Conservation (phyloP, 2,113 vertebrate genomes). For the Azemiops feae region DNA sequence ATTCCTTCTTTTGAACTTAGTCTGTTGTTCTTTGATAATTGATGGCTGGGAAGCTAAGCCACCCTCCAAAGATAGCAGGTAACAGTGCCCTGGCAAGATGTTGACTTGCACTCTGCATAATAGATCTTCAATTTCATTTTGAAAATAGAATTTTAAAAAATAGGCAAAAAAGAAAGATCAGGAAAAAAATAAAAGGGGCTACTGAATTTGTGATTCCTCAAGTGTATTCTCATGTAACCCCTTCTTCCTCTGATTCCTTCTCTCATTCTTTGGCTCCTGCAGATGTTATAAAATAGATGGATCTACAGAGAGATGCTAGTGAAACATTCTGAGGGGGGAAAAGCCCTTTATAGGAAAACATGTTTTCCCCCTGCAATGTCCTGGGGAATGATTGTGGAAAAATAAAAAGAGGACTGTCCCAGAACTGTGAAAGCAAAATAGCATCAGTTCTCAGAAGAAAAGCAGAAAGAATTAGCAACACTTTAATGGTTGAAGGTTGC, state of each 20-base stretch:
- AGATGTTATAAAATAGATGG: neutral
- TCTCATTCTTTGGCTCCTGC: neutral
- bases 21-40: neutral
- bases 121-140: neutral
- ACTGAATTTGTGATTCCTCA: neutral
- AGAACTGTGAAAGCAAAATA: neutral
- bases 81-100: neutral
- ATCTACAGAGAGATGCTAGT: neutral
- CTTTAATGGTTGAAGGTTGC: neutral
- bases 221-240: neutral
- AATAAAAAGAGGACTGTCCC: neutral
- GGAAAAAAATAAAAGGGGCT: neutral
- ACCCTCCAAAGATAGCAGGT: neutral
- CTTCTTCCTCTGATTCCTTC: neutral
- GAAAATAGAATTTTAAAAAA: neutral
- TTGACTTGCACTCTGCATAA: neutral
- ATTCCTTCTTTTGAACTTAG: slow-evolving; percentile 6
- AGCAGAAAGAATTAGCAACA: neutral
- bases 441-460: neutral
- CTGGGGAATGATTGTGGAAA: too few species aligned
- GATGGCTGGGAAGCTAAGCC: neutral
- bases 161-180: neutral
- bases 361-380: neutral
- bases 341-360: neutral
- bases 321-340: neutral